phyloP scores from a whole-genome alignment of 1,140 invertebrate species.

The Penaeus vannamei region DNA sequence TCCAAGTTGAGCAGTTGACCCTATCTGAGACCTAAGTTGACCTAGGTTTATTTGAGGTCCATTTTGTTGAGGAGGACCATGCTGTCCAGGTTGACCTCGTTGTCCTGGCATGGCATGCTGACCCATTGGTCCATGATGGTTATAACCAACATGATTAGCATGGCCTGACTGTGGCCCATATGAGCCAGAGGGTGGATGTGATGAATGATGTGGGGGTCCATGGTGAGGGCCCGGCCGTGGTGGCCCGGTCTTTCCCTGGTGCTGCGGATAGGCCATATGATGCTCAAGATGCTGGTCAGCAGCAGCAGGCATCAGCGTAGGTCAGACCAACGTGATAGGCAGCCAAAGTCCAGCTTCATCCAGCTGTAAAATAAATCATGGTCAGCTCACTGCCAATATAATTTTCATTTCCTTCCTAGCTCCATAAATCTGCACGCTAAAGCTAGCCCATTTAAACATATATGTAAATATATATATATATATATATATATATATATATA shows the following conservation, averaged over 20 bases:
- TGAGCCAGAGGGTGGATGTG: slow-evolving; percentile 14
- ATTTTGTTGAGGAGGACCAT: not conserved
- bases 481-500: not conserved
- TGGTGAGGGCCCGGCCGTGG: slow-evolving; percentile 39
- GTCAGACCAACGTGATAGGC: slow-evolving; percentile 11
- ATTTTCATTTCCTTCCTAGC: not conserved
- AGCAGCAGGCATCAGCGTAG: slow-evolving; percentile 43
- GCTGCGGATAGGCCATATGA: slow-evolving; percentile 49
- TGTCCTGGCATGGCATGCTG: not conserved
- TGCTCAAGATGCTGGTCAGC: slow-evolving; percentile 35
- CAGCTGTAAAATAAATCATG: not conserved
- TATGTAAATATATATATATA: not conserved
- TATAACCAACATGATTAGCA: not conserved
- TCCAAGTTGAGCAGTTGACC: not conserved
- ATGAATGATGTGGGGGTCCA: slow-evolving; percentile 38
- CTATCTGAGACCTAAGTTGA: slow-evolving; percentile 11
- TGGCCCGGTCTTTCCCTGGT: slow-evolving; percentile 42
- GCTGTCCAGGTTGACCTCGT: slow-evolving; percentile 11
- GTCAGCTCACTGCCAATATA: not conserved
- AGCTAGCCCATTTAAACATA: not conserved
- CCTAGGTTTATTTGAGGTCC: not conserved
- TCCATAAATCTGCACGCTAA: not conserved
- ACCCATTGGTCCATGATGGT: not conserved
- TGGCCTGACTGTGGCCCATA: slow-evolving; percentile 13
- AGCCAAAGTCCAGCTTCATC: not conserved